A percentile compares a stretch with the other conserved stretches of the same genome.
Conservation (phyloP, 2,797 vertebrate genomes). For the Paratrypauchen microcephalus region DNA sequence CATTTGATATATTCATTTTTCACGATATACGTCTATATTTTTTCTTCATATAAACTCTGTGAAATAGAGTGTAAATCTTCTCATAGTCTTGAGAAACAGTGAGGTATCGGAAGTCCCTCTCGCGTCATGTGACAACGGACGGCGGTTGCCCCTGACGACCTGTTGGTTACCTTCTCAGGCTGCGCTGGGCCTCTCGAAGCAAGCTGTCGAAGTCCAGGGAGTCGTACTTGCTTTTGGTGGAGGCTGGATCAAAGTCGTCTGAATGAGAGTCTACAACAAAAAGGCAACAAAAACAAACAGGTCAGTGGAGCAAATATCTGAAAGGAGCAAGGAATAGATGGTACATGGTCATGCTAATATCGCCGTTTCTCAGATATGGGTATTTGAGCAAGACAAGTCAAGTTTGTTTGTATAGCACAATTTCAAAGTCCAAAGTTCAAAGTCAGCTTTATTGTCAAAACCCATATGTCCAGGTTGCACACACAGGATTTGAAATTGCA, state of each 20-base stretch:
- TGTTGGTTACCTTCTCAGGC: constrained; percentile 97
- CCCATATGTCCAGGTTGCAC: too few species aligned
- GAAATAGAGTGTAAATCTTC: constrained; percentile 91
- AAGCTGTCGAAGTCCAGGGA: constrained; percentile 99
- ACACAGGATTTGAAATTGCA: too few species aligned
- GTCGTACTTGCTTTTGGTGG: constrained; percentile 99
- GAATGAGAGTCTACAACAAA: constrained; percentile 89
- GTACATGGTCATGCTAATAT: too few species aligned
- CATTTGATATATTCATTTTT: constrained; percentile 76
- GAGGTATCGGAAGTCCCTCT: constrained; percentile 89
- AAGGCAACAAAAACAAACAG: constrained; percentile 53
- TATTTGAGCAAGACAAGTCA: too few species aligned
- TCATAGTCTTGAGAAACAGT: constrained; percentile 86
- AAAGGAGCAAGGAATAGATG: neutral
- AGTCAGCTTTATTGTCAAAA: too few species aligned
- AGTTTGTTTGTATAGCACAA: too few species aligned
- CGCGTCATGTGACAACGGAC: constrained; percentile 52
- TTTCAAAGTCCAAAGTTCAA: too few species aligned
- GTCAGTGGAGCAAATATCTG: constrained; percentile 33
- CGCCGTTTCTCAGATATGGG: too few species aligned
- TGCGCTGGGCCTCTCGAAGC: constrained; percentile 96
- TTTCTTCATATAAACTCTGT: constrained; percentile 62
- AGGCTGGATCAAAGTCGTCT: constrained; percentile 98
- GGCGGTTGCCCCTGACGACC: constrained; percentile 68
- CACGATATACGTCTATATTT: constrained; percentile 70